phyloP scores from a whole-genome alignment of 2,113 vertebrate species.

The Addax nasomaculatus region DNA sequence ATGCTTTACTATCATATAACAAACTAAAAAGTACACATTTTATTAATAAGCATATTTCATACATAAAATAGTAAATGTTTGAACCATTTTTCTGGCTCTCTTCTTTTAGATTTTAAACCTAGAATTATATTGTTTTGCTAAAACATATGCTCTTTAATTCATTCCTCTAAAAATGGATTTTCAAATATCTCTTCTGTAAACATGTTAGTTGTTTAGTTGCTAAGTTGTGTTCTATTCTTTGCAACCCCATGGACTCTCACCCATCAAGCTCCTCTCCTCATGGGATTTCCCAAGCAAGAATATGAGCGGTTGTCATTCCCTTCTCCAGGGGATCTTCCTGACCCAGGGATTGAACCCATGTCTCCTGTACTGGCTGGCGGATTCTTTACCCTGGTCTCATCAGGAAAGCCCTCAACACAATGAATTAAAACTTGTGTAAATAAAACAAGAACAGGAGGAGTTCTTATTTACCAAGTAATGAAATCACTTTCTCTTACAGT shows the following conservation, averaged over 20 bases:
- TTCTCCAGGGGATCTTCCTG: background rate
- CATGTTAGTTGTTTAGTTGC: background rate
- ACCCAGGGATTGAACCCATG: background rate
- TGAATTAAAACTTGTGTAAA: background rate
- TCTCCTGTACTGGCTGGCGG: background rate
- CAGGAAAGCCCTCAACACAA: background rate
- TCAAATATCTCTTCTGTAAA: background rate
- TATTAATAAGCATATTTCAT: background rate
- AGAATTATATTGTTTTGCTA: background rate
- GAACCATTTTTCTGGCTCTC: background rate
- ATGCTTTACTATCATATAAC: background rate
- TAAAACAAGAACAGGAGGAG: background rate
- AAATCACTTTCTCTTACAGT: background rate
- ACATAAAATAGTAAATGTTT: background rate
- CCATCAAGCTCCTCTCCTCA: background rate
- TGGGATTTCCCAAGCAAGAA: background rate
- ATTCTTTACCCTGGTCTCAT: background rate
- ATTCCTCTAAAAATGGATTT: conserved; percentile 23
- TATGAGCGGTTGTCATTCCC: background rate
- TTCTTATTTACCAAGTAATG: background rate
- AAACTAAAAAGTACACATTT: background rate
- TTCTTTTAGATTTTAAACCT: background rate
- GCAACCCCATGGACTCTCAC: background rate
- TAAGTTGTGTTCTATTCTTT: background rate
- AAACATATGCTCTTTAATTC: conserved; percentile 10